Conservation (phyloP, 2,888 invertebrate genomes). For the Homarus gammarus region DNA sequence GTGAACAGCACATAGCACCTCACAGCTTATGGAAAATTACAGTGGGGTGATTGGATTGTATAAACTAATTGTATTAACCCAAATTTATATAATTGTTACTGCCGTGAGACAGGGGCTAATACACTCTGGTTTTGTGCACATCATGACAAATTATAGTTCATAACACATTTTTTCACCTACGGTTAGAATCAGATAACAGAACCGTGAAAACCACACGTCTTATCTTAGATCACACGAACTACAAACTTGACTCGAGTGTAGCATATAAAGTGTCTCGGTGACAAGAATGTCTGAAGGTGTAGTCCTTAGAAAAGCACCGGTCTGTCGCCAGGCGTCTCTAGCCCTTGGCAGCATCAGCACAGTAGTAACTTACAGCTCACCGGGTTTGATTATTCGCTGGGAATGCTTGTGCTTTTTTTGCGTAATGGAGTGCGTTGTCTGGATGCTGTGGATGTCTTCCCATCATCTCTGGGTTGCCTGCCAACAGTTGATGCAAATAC, state of each 20-base stretch:
- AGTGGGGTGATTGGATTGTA: too few species aligned
- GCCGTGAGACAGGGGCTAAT: too few species aligned
- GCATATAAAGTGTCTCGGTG: background rate
- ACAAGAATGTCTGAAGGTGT: background rate
- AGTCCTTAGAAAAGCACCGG: background rate
- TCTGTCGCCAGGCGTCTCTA: background rate
- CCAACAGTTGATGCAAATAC: conserved; percentile 67
- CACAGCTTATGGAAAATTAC: too few species aligned
- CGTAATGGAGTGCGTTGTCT: conserved; percentile 49
- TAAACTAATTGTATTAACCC: background rate
- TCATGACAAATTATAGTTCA: too few species aligned
- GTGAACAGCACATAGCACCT: too few species aligned
- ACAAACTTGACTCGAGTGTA: background rate
- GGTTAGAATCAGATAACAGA: background rate
- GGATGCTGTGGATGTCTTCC: conserved; percentile 47
- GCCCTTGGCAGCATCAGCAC: background rate
- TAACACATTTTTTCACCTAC: too few species aligned
- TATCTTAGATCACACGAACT: background rate
- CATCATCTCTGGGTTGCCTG: conserved; percentile 56
- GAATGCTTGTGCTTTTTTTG: conserved; percentile 64
- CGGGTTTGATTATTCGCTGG: conserved; percentile 39
- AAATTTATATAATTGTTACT: background rate
- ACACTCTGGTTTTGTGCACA: too few species aligned
- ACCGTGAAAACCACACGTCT: background rate
- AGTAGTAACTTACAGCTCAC: background rate